Percentiles rank a stretch among this genome's conserved stretches.
Evolutionary conservation across 2,113 vertebrate genomes (phyloP).

Genomic region (Todiramphus saurophagus): DNA sequence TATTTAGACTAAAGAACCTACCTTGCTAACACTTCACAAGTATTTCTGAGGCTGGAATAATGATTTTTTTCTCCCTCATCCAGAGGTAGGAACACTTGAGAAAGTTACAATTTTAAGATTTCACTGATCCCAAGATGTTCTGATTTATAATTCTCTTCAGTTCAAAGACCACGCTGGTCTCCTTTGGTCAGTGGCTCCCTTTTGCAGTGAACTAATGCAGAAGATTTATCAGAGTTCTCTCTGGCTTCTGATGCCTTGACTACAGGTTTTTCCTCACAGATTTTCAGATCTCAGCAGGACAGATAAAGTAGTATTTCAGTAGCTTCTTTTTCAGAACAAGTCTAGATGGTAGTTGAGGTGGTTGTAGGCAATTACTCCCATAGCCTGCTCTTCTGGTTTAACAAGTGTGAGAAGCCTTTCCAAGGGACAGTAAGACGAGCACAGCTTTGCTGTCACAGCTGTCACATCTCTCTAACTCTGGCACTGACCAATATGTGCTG

Average conservation of each 20-base stretch:
- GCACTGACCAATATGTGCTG: rapidly evolving
- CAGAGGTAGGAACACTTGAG: neutral
- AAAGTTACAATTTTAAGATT: neutral
- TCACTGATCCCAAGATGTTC: neutral
- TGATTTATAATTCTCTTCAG: neutral
- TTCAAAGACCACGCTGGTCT: neutral
- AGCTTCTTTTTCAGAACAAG: neutral
- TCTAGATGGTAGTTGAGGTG: neutral
- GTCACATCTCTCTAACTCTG: neutral
- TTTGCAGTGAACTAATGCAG: neutral
- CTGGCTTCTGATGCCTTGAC: neutral
- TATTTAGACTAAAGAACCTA: neutral
- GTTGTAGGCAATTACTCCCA: neutral
- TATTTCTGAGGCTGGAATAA: neutral
- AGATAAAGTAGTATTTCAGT: neutral
- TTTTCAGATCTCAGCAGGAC: neutral
- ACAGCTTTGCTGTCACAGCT: neutral
- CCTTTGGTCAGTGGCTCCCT: neutral
- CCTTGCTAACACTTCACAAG: neutral
- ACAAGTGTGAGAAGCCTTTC: neutral
- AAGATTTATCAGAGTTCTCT: neutral
- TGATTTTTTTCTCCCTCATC: neutral
- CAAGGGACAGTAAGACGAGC: neutral
- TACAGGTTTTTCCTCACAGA: neutral
- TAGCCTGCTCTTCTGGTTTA: neutral